A percentile compares a stretch with the other conserved stretches of the same genome.
phyloP scores from a whole-genome alignment of 2,888 invertebrate genomes.

The Phymatocera aterrima region DNA sequence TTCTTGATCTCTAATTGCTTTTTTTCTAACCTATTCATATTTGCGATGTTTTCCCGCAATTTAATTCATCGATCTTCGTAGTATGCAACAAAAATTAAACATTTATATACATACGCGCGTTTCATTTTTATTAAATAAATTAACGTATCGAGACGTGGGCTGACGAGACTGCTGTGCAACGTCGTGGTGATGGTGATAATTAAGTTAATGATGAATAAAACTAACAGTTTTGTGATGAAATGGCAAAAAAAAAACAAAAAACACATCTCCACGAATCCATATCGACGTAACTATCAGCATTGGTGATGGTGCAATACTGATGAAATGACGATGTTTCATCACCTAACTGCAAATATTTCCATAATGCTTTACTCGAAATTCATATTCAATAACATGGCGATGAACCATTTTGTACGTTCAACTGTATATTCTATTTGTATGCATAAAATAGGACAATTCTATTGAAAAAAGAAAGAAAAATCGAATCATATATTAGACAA shows the following conservation, averaged over 20 bases:
- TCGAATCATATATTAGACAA: neutral
- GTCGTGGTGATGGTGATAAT: slow-evolving; percentile 37
- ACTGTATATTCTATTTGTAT: neutral
- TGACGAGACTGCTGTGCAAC: slow-evolving; percentile 58
- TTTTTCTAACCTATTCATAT: neutral
- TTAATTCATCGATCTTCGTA: neutral
- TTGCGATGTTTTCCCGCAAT: neutral
- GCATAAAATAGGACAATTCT: no score
- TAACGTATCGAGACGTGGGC: slow-evolving; percentile 65
- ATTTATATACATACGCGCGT: neutral
- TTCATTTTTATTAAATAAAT: slow-evolving; percentile 1
- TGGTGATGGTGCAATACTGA: slow-evolving; percentile 5
- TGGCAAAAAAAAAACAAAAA: no score
- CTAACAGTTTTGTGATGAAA: no score
- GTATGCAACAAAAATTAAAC: neutral
- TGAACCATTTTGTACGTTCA: no score
- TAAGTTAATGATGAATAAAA: neutral
- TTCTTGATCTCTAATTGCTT: neutral
- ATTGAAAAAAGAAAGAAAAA: neutral
- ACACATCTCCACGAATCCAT: neutral
- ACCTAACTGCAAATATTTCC: neutral
- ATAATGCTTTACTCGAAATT: neutral
- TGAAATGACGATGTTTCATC: neutral
- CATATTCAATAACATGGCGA: no score
- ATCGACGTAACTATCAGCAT: neutral